Percentiles rank a stretch among this genome's conserved stretches.
These are phyloP conservation scores for Conopomorpha cramerella DNA, from an alignment of 1,140 invertebrate genomes.

Conservation along the genomic window DNA sequence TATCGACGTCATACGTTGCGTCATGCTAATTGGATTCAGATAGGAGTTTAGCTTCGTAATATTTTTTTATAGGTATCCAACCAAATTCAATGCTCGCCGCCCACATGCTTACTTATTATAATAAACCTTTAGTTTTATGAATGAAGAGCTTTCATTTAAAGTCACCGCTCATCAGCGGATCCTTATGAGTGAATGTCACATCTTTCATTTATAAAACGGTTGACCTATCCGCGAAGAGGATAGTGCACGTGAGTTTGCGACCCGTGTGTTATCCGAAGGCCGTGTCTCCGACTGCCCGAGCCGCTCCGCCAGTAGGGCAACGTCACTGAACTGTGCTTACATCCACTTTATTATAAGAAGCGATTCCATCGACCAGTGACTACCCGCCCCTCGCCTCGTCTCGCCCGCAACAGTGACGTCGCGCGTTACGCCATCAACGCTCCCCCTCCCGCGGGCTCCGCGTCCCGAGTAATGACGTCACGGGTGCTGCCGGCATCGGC, in stretches of 20 bases:
- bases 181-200: constrained; percentile 36
- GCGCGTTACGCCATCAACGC: not conserved
- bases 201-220: constrained; percentile 21
- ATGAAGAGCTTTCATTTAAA: too few species aligned
- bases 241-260: constrained; percentile 34
- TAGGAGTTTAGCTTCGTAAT: too few species aligned
- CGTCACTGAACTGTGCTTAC: constrained; percentile 28
- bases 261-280: constrained; percentile 39
- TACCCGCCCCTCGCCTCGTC: not conserved
- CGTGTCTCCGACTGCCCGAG: constrained; percentile 26
- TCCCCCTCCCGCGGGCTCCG: too few species aligned
- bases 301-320: constrained; percentile 26
- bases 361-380: not conserved
- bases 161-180: too few species aligned
- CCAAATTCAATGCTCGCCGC: too few species aligned
- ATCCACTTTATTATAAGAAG: constrained; percentile 17
- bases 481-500: constrained; percentile 24
- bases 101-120: too few species aligned
- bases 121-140: too few species aligned
- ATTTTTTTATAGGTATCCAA: too few species aligned
- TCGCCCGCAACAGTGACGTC: not conserved
- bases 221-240: constrained; percentile 25
- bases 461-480: constrained; percentile 23
- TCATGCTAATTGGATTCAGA: too few species aligned
- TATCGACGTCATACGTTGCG: too few species aligned